These are phyloP conservation scores for Caranx ignobilis DNA, from an alignment of 2,113 vertebrate genomes.

Conservation along the genomic window DNA sequence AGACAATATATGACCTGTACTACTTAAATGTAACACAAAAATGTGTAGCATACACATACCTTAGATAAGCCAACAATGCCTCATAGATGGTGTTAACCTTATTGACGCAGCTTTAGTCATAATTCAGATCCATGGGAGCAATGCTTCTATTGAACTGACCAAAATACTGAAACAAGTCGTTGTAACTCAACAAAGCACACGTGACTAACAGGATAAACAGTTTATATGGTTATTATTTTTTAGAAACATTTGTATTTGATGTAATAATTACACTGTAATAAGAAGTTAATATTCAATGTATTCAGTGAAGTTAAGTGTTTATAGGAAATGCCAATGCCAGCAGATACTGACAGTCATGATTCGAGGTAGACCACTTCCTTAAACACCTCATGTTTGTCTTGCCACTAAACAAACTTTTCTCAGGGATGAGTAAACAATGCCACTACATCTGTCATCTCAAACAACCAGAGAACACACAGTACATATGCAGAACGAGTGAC, in stretches of 20 bases:
- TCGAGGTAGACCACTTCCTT: constrained; percentile 12
- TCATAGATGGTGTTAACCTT: neutral
- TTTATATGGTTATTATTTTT: neutral
- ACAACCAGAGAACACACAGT: constrained; percentile 24
- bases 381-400: constrained; percentile 44
- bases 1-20: no score
- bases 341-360: neutral
- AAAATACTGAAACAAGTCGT: neutral
- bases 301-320: neutral
- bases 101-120: neutral
- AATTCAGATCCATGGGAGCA: neutral
- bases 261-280: neutral
- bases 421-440: constrained; percentile 44
- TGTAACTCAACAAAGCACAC: neutral
- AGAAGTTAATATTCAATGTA: neutral
- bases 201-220: neutral
- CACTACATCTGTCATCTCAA: constrained; percentile 32
- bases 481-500: constrained; percentile 28
- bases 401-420: constrained; percentile 41
- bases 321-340: neutral
- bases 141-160: neutral
- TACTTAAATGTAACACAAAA: no score
- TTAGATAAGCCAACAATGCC: neutral
- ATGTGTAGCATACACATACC: no score
- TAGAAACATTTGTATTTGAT: neutral